Percentiles rank a stretch among this genome's conserved stretches.
These are phyloP conservation scores for Prolemur simus DNA, from an alignment of 2,113 vertebrate genomes.

Conservation along the genomic window DNA sequence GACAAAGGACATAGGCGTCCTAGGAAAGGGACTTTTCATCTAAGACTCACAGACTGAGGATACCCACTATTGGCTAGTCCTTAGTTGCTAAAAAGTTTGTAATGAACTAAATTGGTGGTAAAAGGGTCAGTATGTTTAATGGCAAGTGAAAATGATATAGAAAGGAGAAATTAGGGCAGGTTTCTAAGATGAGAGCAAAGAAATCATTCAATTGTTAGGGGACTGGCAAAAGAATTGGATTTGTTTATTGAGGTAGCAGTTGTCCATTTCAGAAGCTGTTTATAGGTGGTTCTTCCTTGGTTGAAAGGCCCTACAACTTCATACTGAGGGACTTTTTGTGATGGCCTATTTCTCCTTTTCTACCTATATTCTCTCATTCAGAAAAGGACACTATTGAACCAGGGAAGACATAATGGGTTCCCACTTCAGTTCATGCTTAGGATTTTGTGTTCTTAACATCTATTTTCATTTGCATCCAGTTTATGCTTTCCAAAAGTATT, in stretches of 20 bases:
- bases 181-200: slow-evolving; percentile 31
- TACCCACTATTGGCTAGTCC: background rate
- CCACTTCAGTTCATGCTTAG: background rate
- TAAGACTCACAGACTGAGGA: background rate
- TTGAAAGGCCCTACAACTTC: background rate
- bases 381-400: background rate
- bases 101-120: background rate
- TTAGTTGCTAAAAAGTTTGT: background rate
- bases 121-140: background rate
- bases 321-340: background rate
- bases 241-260: background rate
- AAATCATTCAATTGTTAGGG: background rate
- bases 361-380: background rate
- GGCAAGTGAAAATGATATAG: background rate
- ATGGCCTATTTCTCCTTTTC: background rate
- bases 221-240: background rate
- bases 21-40: background rate
- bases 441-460: background rate
- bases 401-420: background rate
- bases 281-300: background rate
- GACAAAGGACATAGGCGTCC: background rate
- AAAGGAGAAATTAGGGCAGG: background rate
- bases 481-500: background rate
- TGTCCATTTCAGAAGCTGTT: background rate
- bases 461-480: background rate